These are phyloP conservation scores for Enteromius afrohamiltoni DNA, from an alignment of 2,797 vertebrate genomes.

Conservation along the genomic window DNA sequence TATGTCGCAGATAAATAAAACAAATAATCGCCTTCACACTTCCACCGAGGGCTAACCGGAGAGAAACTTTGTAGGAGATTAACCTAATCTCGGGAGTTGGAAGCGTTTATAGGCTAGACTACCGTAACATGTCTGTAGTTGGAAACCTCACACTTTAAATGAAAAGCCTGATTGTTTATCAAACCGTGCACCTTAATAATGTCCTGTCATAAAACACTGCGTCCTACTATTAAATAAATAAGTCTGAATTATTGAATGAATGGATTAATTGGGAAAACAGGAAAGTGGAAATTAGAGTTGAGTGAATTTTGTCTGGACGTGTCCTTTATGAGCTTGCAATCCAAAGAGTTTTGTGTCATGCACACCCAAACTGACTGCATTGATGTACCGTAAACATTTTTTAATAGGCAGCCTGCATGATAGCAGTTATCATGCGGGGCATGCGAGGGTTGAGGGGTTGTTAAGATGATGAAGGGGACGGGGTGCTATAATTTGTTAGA, in stretches of 20 bases:
- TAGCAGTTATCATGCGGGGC: constrained; percentile 35
- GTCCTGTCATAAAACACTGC: neutral
- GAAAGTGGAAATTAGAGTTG: neutral
- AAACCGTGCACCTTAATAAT: neutral
- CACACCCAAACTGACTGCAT: neutral
- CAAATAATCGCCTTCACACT: constrained; percentile 55
- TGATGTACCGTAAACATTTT: neutral
- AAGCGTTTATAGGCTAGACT: neutral
- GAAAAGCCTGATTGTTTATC: neutral
- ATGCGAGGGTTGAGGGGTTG: constrained; percentile 16
- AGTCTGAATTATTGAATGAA: neutral
- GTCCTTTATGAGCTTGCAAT: neutral
- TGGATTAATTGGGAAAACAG: neutral
- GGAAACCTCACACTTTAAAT: neutral
- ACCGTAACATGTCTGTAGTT: neutral
- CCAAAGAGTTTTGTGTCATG: too few relatives aligned
- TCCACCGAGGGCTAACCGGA: constrained; percentile 11
- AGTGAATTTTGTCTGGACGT: neutral
- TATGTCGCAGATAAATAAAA: constrained; percentile 49
- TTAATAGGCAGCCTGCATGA: neutral
- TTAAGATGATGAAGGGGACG: constrained; percentile 46
- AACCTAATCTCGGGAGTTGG: neutral
- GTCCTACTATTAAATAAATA: neutral
- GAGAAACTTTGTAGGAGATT: neutral
- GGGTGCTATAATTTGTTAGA: constrained; percentile 75